A percentile compares a stretch with the other conserved stretches of the same genome.
Conservation (phyloP, 2,797 vertebrate genomes). For the Jordanella pulchra region DNA sequence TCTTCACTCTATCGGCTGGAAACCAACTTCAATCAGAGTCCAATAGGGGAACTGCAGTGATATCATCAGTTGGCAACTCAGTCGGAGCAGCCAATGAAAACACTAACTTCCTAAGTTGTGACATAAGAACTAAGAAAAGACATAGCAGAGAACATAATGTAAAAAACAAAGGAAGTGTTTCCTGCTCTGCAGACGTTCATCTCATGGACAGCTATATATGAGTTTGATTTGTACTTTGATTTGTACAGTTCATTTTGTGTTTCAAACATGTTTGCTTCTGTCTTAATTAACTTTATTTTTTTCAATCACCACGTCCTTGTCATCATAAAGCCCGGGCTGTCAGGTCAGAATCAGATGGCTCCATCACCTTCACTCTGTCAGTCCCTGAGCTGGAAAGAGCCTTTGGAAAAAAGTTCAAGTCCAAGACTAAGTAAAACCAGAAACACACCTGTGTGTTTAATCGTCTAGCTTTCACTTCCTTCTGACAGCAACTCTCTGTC, state of each 20-base stretch:
- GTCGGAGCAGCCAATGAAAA: conserved; percentile 56
- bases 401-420: conserved; percentile 84
- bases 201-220: background rate
- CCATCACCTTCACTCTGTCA: conserved; percentile 83
- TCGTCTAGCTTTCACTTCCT: conserved; percentile 34
- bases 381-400: conserved; percentile 83
- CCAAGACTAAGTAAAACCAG: conserved; percentile 79
- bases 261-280: conserved; percentile 11
- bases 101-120: conserved; percentile 59
- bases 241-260: background rate
- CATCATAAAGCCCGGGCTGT: conserved; percentile 79
- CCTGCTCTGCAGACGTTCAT: background rate
- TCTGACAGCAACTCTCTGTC: conserved; percentile 41
- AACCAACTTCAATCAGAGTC: conserved; percentile 48
- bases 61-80: conserved; percentile 50
- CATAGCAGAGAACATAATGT: conserved; percentile 31
- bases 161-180: conserved; percentile 10
- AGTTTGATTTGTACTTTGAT: background rate
- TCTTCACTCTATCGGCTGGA: conserved; percentile 53
- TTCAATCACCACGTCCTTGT: conserved; percentile 24
- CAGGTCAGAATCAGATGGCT: conserved; percentile 78
- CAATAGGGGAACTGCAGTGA: conserved; percentile 51
- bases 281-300: conserved; percentile 38
- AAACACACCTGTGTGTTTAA: background rate
- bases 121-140: conserved; percentile 65